phyloP scores from a whole-genome alignment of 2,797 vertebrate species.

The Phoebastria nigripes region DNA sequence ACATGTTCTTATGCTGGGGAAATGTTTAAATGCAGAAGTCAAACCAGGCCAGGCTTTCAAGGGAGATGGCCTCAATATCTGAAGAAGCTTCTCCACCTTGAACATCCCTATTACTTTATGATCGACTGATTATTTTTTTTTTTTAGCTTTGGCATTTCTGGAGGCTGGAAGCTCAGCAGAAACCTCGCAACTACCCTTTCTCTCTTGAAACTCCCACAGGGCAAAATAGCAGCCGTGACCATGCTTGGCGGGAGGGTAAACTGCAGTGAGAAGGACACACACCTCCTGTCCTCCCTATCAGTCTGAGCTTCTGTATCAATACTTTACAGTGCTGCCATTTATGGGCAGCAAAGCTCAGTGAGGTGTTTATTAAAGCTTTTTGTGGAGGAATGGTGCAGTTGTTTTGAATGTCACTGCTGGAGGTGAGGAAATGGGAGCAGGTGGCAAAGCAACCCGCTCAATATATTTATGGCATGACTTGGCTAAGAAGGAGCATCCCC shows the following conservation, averaged over 20 bases:
- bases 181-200: neutral
- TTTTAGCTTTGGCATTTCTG: neutral
- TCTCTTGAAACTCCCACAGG: neutral
- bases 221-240: neutral
- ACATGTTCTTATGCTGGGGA: neutral
- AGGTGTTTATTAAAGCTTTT: neutral
- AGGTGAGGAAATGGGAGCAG: neutral
- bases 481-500: neutral
- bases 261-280: neutral
- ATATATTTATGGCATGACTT: neutral
- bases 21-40: neutral
- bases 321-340: neutral
- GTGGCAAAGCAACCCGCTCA: neutral
- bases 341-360: neutral
- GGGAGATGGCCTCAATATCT: neutral
- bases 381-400: neutral
- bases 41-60: neutral
- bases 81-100: neutral
- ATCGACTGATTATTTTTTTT: accelerated
- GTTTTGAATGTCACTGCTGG: neutral
- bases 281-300: neutral
- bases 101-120: neutral
- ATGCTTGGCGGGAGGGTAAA: neutral
- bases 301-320: neutral
- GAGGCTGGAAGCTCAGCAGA: neutral